Percentiles rank a stretch among this genome's conserved stretches.
Evolutionary conservation across 2,797 vertebrate genomes (phyloP).

Genomic region (Danio kyathit): DNA sequence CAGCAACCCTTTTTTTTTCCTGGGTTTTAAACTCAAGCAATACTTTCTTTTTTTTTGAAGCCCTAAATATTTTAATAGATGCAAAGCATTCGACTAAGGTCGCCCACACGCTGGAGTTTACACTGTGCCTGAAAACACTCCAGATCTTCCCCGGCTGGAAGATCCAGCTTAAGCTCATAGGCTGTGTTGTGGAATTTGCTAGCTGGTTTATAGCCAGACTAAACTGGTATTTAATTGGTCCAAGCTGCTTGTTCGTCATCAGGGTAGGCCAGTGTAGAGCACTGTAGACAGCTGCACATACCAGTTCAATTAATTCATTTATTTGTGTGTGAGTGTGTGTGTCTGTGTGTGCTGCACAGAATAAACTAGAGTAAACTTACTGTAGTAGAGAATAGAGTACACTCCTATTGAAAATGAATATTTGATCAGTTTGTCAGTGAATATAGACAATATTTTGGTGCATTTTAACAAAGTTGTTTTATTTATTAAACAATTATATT

Average conservation of each 20-base stretch:
- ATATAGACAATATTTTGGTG: too few relatives aligned
- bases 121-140: not conserved
- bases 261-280: not conserved
- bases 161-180: not conserved
- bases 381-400: too few relatives aligned
- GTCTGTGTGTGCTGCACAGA: too few relatives aligned
- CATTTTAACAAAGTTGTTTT: too few relatives aligned
- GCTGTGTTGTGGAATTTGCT: not conserved
- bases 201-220: not conserved
- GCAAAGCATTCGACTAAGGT: not conserved
- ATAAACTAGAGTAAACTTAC: too few relatives aligned
- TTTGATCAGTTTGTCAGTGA: too few relatives aligned
- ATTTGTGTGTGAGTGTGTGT: too few relatives aligned
- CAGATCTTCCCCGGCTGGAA: not conserved
- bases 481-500: too few relatives aligned
- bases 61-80: constrained; percentile 30
- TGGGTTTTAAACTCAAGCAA: not conserved
- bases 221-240: not conserved
- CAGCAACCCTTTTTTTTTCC: not conserved
- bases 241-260: not conserved
- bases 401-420: too few relatives aligned
- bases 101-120: not conserved
- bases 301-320: too few relatives aligned
- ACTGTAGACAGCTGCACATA: not conserved
- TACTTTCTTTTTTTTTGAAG: not conserved